Conservation (phyloP, 2,888 invertebrate species). For the Nephrocerus scutellatus region DNA sequence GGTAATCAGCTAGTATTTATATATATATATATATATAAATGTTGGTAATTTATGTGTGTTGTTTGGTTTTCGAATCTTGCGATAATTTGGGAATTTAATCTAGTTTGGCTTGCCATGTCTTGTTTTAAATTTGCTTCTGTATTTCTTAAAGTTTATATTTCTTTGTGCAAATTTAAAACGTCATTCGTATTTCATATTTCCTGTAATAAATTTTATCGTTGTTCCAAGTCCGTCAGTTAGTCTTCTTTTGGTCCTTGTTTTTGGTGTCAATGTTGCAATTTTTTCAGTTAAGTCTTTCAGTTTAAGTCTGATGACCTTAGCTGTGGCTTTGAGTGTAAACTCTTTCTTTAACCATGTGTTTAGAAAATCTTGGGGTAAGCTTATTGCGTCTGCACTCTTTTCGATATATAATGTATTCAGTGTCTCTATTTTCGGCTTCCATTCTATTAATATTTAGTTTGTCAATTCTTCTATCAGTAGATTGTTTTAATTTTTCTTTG, state of each 20-base stretch:
- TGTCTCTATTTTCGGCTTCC: constrained; percentile 1
- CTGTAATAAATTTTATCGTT: constrained; percentile 3
- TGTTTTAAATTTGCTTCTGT: constrained; percentile 2
- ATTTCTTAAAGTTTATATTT: constrained; percentile 1
- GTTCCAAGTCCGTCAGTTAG: constrained; percentile 6
- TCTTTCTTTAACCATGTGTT: constrained; percentile 2
- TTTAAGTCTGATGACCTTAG: constrained; percentile 3
- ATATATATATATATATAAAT: too few species aligned
- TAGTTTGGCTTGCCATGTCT: constrained; percentile 2
- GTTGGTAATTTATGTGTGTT: constrained; percentile 1
- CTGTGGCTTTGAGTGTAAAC: neutral
- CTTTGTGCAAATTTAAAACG: neutral
- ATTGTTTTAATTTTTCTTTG: constrained; percentile 6
- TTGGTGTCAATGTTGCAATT: constrained; percentile 4
- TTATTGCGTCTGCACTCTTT: too few species aligned
- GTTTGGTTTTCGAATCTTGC: constrained; percentile 4
- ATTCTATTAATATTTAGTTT: constrained; percentile 2
- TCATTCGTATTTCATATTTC: constrained; percentile 5
- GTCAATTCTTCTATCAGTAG: constrained; percentile 1
- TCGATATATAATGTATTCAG: neutral
- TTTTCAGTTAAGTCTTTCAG: constrained; percentile 1
- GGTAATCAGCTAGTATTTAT: too few species aligned
- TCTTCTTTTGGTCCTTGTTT: constrained; percentile 6
- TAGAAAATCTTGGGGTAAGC: neutral
- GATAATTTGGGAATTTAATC: constrained; percentile 1